Evolutionary conservation across 2,113 vertebrate species (phyloP).

Genomic region (Arizona elegans): DNA sequence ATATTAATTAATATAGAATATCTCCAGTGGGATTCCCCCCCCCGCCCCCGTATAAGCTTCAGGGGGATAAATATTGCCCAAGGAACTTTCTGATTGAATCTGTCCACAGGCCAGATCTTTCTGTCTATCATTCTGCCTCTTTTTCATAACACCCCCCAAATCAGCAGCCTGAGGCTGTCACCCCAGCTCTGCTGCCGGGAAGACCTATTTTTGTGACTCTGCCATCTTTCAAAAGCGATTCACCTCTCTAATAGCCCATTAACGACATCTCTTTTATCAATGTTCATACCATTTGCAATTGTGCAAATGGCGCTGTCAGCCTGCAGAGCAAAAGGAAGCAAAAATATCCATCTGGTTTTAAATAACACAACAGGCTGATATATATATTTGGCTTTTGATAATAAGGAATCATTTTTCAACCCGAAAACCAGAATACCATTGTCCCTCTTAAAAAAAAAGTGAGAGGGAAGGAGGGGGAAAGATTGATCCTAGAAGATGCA

Average conservation of each 20-base stretch:
- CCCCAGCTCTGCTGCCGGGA: background rate
- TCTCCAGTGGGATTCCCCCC: background rate
- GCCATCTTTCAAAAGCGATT: constrained; percentile 7
- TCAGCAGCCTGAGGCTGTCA: background rate
- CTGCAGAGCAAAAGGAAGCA: constrained; percentile 53
- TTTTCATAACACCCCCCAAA: background rate
- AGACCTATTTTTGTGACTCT: background rate
- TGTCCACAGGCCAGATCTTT: background rate
- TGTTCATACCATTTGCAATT: constrained; percentile 42
- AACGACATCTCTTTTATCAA: constrained; percentile 36
- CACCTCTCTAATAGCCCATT: constrained; percentile 32
- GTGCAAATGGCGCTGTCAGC: constrained; percentile 52
- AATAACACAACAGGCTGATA: constrained; percentile 34
- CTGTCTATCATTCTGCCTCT: background rate
- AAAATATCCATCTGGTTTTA: constrained; percentile 45
- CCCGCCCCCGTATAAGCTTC: background rate
- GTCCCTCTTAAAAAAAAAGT: background rate
- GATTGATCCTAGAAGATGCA: constrained; percentile 27
- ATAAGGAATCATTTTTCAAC: constrained; percentile 46
- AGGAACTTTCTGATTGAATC: background rate
- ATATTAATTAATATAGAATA: background rate
- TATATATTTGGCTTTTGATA: constrained; percentile 54
- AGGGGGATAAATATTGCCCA: background rate
- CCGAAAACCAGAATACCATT: constrained; percentile 22
- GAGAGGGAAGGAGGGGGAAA: background rate